Evolutionary conservation across 37 sponge, comb jelly and placozoan species (phyloP).

Genomic region (Chondrilla cf. caribensis): DNA sequence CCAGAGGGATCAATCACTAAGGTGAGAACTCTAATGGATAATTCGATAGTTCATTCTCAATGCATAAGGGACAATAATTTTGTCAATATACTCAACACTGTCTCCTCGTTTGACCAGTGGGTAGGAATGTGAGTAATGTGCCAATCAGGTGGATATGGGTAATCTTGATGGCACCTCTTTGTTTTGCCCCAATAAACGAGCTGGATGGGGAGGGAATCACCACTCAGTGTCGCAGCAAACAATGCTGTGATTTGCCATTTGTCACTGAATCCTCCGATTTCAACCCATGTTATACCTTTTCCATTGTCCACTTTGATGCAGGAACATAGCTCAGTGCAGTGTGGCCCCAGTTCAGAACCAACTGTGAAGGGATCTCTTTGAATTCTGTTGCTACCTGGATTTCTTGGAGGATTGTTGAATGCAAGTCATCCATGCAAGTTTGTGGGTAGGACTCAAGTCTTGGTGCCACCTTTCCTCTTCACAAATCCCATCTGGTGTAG

Average conservation of each 20-base stretch:
- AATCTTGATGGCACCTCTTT: slow-evolving; percentile 18
- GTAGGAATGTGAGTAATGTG: slow-evolving; percentile 10
- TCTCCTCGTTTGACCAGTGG: slow-evolving; percentile 19
- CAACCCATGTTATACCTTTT: background rate
- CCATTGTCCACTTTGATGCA: slow-evolving; percentile 31
- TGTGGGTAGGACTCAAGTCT: slow-evolving; percentile 17
- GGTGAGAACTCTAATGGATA: slow-evolving; percentile 21
- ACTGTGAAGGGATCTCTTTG: slow-evolving; percentile 11
- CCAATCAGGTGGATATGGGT: slow-evolving; percentile 14
- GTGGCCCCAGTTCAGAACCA: slow-evolving; percentile 30
- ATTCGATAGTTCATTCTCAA: no score
- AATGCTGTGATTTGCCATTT: slow-evolving; percentile 33
- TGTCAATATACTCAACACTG: slow-evolving; percentile 11
- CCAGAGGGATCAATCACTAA: slow-evolving; percentile 21
- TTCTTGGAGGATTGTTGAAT: slow-evolving; percentile 15
- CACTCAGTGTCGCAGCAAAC: slow-evolving; percentile 25
- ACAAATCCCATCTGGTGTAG: slow-evolving; percentile 30
- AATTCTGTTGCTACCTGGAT: background rate
- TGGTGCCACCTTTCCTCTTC: slow-evolving; percentile 32
- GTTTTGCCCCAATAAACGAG: slow-evolving; percentile 30
- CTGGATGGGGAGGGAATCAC: slow-evolving; percentile 40
- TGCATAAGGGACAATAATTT: slow-evolving; percentile 10
- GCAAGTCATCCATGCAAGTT: slow-evolving; percentile 19
- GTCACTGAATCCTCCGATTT: slow-evolving; percentile 20
- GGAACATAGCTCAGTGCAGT: slow-evolving; percentile 36